Evolutionary conservation across 2,888 invertebrate species (phyloP), one percentile per base, ranked within the genome.

Genomic region (Amitus sp.): DNA sequence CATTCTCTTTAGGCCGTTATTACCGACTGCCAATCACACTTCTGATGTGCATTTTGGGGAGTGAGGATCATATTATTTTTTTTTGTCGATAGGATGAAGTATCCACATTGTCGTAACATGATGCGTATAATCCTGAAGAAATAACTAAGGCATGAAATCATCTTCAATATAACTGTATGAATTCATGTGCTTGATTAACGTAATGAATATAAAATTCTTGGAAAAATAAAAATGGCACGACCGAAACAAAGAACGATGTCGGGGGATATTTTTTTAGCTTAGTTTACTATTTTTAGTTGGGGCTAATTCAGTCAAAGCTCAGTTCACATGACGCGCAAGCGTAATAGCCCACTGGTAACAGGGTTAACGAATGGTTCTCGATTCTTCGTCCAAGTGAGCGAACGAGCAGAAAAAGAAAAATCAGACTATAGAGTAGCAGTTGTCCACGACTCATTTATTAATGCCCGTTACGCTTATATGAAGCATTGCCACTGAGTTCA

Each of bases 271-370:
- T 48, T 40, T 19, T 48, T 27, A 40, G 18, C 19, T 47, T 51
- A 57, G 65, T 67, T 69, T 68, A 68, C 73, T 71, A 71, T 71
- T 71, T 67, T 64, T 62, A 61, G 66, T 68, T 60, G 65, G 42
- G 64, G 70, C 70, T 73, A 72, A 73, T 71, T 74, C 71, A 54
- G 62, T 71, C 67, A 49, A 66, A 70, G 62, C 67, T 58, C 50
- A 59, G 47, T 66, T 58, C 56, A 63, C 66, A 62, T 53, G 65
- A 59, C 46, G 62, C 58, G 19, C 33, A 43, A 51, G 39, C 56
- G 43, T 48, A 37, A 45, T 10, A 18, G 33, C 40, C 12, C 59
- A 50, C 52, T 59, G 37, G 53, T 52, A 59, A 58, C 54, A 61
- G 55, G 62, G 63, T 64, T 68, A 68, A 68, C 68, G 68, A 68